These are phyloP conservation scores for Macropus fuliginosus DNA, from an alignment of 2,797 vertebrate species.

Conservation along the genomic window DNA sequence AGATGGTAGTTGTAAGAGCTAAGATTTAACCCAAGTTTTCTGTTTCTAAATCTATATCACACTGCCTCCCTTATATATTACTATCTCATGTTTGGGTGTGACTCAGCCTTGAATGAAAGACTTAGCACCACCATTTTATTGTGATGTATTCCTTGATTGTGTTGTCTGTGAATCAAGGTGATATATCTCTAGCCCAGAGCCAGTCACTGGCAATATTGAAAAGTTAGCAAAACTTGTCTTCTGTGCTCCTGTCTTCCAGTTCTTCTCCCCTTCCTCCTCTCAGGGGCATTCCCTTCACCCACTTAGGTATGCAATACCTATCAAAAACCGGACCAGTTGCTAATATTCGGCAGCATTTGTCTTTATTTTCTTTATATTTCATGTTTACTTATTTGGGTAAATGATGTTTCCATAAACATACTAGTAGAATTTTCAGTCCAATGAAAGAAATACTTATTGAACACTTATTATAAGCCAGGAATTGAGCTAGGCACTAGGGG, in stretches of 20 bases:
- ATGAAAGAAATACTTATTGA: not conserved
- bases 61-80: not conserved
- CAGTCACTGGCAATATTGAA: not conserved
- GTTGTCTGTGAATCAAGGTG: not conserved
- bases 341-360: not conserved
- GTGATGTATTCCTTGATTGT: not conserved
- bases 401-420: not conserved
- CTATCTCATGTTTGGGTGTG: not conserved
- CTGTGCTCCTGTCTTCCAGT: not conserved
- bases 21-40: not conserved
- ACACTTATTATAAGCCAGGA: not conserved
- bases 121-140: not conserved
- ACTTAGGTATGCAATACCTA: not conserved
- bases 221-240: not conserved
- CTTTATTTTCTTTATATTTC: not conserved
- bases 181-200: not conserved
- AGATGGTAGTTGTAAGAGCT: not conserved
- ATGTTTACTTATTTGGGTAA: not conserved
- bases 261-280: not conserved
- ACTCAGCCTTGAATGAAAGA: not conserved
- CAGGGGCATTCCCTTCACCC: not conserved
- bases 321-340: not conserved
- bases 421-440: not conserved
- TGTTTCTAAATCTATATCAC: not conserved
- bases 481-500: not conserved